phyloP scores from a whole-genome alignment of 2,888 invertebrate genomes.

The Dolichomitus sp. region DNA sequence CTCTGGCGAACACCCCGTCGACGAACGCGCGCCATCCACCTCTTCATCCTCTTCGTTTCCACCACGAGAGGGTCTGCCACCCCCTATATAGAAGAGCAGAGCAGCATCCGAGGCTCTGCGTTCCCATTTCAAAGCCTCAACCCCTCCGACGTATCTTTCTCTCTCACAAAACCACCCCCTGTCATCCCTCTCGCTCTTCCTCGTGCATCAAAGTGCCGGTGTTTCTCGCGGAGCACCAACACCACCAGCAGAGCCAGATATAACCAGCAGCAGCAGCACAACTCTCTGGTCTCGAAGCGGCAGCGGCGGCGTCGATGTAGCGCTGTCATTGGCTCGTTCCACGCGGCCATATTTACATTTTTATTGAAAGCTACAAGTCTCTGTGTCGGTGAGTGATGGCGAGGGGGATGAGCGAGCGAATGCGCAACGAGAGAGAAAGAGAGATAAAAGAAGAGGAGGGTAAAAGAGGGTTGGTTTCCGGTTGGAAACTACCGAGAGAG shows the following conservation, averaged over 20 bases:
- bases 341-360: slow-evolving; percentile 87
- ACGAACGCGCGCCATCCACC: slow-evolving; percentile 56
- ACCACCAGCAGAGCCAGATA: slow-evolving; percentile 15
- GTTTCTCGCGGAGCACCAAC: slow-evolving; percentile 11
- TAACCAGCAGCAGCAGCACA: slow-evolving; percentile 14
- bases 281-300: slow-evolving; percentile 26
- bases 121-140: slow-evolving; percentile 75
- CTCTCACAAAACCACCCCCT: slow-evolving; percentile 46
- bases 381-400: slow-evolving; percentile 69
- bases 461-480: slow-evolving; percentile 49
- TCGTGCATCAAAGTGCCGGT: background rate
- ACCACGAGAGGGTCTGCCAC: slow-evolving; percentile 53
- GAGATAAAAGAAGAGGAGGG: slow-evolving; percentile 24
- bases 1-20: slow-evolving; percentile 15
- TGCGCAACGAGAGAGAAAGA: slow-evolving; percentile 54
- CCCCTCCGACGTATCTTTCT: slow-evolving; percentile 65
- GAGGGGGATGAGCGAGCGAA: slow-evolving; percentile 66
- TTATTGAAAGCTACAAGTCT: slow-evolving; percentile 85
- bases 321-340: slow-evolving; percentile 86
- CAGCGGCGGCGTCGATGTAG: slow-evolving; percentile 81
- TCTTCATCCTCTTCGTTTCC: slow-evolving; percentile 61
- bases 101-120: slow-evolving; percentile 36
- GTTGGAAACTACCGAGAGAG: slow-evolving; percentile 21
- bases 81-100: slow-evolving; percentile 11
- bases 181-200: slow-evolving; percentile 41